Percentiles rank a stretch among this genome's conserved stretches.
Conservation (phyloP, 2,797 vertebrate species). For the Mus caroli region DNA sequence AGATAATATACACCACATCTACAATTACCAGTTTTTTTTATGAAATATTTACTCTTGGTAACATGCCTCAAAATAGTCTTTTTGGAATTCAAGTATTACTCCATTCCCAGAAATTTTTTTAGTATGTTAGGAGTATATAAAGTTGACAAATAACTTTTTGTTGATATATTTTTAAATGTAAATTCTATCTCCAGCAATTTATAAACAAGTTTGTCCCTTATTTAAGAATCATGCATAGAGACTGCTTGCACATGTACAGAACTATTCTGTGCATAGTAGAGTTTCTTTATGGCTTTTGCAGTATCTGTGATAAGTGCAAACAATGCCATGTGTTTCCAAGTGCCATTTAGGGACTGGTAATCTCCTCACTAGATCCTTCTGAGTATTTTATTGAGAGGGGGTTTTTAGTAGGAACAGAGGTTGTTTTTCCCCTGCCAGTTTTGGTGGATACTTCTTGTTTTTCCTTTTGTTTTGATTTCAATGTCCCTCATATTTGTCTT, state of each 20-base stretch:
- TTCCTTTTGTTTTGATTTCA: constrained; percentile 5
- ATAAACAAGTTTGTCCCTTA: background rate
- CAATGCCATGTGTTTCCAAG: background rate
- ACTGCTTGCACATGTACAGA: background rate
- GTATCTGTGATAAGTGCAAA: background rate
- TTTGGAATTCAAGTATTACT: constrained; percentile 3
- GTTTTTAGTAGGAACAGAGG: background rate
- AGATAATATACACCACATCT: background rate
- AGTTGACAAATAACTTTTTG: background rate
- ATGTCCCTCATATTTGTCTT: background rate
- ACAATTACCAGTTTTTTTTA: background rate
- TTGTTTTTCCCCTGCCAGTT: background rate
- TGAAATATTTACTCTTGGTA: constrained; percentile 11
- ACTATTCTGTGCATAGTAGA: background rate
- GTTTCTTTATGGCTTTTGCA: background rate
- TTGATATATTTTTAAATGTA: constrained; percentile 19
- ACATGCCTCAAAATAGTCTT: background rate
- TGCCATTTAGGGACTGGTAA: background rate
- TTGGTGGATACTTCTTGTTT: background rate
- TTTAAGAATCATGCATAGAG: background rate
- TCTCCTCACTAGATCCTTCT: background rate
- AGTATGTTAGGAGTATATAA: constrained; percentile 3
- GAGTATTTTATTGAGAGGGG: background rate
- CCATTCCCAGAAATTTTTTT: constrained; percentile 12
- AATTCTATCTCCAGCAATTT: background rate